phyloP scores from a whole-genome alignment of 2,797 vertebrate genomes.

The Falco columbarius region DNA sequence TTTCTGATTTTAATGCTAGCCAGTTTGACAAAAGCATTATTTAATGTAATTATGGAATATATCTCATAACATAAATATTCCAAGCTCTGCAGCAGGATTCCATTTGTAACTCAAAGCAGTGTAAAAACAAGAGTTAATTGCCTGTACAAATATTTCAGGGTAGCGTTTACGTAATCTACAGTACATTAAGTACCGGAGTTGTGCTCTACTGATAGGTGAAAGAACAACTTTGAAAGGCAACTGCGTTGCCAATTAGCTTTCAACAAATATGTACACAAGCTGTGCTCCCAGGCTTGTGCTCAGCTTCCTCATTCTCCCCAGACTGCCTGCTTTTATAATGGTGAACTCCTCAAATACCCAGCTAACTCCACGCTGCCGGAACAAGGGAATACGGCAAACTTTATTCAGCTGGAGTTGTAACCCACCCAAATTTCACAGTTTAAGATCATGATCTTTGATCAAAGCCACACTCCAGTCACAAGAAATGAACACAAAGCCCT shows the following conservation, averaged over 20 bases:
- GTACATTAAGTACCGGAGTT: constrained; percentile 76
- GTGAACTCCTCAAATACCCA: background rate
- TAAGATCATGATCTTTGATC: background rate
- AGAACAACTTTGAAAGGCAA: constrained; percentile 72
- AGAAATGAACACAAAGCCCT: background rate
- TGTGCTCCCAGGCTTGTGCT: constrained; percentile 42
- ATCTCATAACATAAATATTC: constrained; percentile 46
- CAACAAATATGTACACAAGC: constrained; percentile 77
- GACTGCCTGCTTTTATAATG: background rate
- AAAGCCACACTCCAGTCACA: background rate
- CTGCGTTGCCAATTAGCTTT: constrained; percentile 72
- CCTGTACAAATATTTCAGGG: constrained; percentile 75
- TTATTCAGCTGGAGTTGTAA: background rate
- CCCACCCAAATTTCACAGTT: background rate
- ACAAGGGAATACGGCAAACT: background rate
- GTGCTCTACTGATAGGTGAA: constrained; percentile 73
- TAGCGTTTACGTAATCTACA: constrained; percentile 72
- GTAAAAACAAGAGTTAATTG: constrained; percentile 73
- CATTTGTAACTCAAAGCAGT: constrained; percentile 63
- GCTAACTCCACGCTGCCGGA: background rate
- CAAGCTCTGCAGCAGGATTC: constrained; percentile 41
- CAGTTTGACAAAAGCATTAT: background rate
- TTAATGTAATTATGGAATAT: constrained; percentile 42
- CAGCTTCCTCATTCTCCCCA: constrained; percentile 55
- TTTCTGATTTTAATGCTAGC: background rate